Conservation (phyloP, 2,888 invertebrate species). For the Scaptomyza polygonia region DNA sequence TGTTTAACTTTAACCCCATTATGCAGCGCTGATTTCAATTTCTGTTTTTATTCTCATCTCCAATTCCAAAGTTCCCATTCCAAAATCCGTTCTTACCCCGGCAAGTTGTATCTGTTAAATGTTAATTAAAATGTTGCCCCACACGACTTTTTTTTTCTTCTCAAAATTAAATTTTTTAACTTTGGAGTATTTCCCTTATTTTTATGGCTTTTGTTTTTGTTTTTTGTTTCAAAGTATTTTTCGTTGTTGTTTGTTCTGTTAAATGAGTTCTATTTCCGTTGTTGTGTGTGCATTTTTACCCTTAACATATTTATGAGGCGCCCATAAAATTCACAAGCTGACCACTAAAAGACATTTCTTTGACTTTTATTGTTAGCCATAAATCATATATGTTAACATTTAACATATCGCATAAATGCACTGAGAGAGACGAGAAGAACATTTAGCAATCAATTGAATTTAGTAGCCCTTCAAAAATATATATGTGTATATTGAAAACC, state of each 20-base stretch:
- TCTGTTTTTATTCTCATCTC: conserved; percentile 31
- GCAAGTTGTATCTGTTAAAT: conserved; percentile 27
- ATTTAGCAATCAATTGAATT: conserved; percentile 35
- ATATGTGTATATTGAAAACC: conserved; percentile 38
- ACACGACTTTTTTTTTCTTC: conserved; percentile 8
- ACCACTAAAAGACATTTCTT: conserved; percentile 37
- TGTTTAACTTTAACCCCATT: conserved; percentile 71
- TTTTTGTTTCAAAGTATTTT: conserved; percentile 21
- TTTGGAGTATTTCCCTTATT: conserved; percentile 22
- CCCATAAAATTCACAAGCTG: conserved; percentile 46
- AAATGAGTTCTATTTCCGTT: conserved; percentile 75
- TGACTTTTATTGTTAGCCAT: conserved; percentile 44
- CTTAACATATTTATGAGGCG: conserved; percentile 57
- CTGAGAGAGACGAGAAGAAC: neutral
- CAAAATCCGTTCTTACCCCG: conserved; percentile 30
- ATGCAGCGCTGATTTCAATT: conserved; percentile 51
- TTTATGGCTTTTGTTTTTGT: conserved; percentile 22
- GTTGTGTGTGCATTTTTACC: conserved; percentile 5
- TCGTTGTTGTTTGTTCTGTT: neutral
- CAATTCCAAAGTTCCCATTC: conserved; percentile 1
- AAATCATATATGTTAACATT: conserved; percentile 57
- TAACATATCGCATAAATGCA: conserved; percentile 42
- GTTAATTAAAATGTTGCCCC: conserved; percentile 54
- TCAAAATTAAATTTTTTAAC: conserved; percentile 29
- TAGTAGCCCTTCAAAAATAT: conserved; percentile 32